phyloP scores from a whole-genome alignment of 2,888 invertebrate genomes.

The Augiades crinisus region DNA sequence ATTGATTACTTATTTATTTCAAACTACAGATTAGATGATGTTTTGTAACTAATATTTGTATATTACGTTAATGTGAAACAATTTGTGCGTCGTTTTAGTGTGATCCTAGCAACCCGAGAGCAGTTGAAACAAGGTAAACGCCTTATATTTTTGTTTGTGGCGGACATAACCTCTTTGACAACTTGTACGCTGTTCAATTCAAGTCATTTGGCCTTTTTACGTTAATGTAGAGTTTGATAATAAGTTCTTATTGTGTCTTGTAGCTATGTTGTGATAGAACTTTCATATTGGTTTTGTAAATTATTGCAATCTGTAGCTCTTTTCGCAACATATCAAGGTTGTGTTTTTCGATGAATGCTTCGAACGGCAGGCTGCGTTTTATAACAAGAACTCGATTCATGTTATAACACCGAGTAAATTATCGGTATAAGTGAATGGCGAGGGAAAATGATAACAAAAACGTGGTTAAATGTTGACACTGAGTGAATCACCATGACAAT shows the following conservation, averaged over 20 bases:
- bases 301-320: not conserved
- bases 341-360: not conserved
- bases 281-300: not conserved
- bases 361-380: not conserved
- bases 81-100: slow-evolving; percentile 65
- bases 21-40: too few species aligned
- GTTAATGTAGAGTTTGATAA: slow-evolving; percentile 6
- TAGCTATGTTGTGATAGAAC: not conserved
- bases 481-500: slow-evolving; percentile 73
- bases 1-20: slow-evolving; percentile 5
- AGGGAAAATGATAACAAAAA: slow-evolving; percentile 3
- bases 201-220: slow-evolving; percentile 33
- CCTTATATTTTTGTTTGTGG: slow-evolving; percentile 80
- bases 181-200: slow-evolving; percentile 62
- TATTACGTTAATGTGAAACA: slow-evolving; percentile 63
- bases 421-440: not conserved
- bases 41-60: slow-evolving; percentile 72
- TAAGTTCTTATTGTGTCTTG: slow-evolving; percentile 2
- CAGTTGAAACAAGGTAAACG: slow-evolving; percentile 76
- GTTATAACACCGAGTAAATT: slow-evolving; percentile 7
- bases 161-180: slow-evolving; percentile 77
- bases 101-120: slow-evolving; percentile 63
- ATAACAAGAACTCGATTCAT: slow-evolving; percentile 24
- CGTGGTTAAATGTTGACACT: slow-evolving; percentile 38
- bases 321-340: not conserved